A percentile compares a stretch with the other conserved stretches of the same genome.
Evolutionary conservation across 2,888 invertebrate genomes (phyloP).

Genomic region (Mantis religiosa): DNA sequence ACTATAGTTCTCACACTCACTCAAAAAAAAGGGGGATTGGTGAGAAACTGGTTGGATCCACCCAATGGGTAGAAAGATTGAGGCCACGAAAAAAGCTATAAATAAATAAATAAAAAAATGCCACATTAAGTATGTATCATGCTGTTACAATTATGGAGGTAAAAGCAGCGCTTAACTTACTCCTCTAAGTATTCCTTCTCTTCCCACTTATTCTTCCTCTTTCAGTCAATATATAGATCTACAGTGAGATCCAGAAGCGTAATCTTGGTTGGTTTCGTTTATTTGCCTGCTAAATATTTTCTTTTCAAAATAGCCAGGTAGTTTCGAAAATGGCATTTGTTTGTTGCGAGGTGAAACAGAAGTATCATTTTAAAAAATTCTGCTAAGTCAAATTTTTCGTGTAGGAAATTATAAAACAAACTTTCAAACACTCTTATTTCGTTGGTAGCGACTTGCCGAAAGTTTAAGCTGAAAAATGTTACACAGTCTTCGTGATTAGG

Average conservation of each 20-base stretch:
- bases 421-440: not conserved
- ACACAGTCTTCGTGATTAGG: not conserved
- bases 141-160: not conserved
- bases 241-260: constrained; percentile 9
- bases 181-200: not conserved
- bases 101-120: not conserved
- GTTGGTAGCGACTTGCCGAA: not conserved
- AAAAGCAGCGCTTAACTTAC: not conserved
- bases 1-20: not conserved
- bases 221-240: constrained; percentile 10
- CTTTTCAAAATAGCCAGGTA: not conserved
- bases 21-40: not conserved
- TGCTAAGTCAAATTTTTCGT: not conserved
- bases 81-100: constrained; percentile 3
- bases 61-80: constrained; percentile 22
- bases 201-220: not conserved
- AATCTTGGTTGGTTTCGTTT: not conserved
- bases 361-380: not conserved
- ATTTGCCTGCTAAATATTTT: not conserved
- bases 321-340: not conserved
- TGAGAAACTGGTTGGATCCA: not conserved
- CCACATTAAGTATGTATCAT: not conserved
- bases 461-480: not conserved
- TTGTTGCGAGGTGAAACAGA: not conserved
- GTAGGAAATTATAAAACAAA: not conserved